Conservation (phyloP, 2,888 invertebrate genomes). For the Fragum whitleyi region DNA sequence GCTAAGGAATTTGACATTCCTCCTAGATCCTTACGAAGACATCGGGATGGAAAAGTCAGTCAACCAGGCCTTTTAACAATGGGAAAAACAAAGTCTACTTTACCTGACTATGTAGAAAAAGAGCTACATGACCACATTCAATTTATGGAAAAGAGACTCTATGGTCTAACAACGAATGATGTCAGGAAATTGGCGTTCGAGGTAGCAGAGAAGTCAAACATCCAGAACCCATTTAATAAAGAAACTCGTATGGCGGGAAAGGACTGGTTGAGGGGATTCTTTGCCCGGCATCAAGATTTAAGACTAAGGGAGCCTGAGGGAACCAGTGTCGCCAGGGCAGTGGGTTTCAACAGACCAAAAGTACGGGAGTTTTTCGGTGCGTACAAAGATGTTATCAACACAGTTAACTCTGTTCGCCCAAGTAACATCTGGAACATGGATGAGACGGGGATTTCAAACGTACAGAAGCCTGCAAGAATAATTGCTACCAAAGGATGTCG, state of each 20-base stretch:
- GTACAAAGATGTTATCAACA: constrained; percentile 15
- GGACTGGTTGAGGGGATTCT: constrained; percentile 6
- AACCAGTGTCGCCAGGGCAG: too few species aligned
- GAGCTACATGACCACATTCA: constrained; percentile 12
- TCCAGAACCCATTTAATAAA: too few species aligned
- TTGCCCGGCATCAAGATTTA: too few species aligned
- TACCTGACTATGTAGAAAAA: constrained; percentile 10
- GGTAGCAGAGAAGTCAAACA: background rate
- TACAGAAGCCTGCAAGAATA: too few species aligned
- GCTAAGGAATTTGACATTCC: too few species aligned
- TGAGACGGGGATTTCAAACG: too few species aligned
- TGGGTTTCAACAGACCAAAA: too few species aligned
- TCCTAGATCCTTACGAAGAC: too few species aligned
- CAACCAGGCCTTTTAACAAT: background rate
- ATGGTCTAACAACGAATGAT: constrained; percentile 8
- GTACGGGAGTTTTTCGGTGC: constrained; percentile 28
- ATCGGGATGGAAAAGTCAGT: too few species aligned
- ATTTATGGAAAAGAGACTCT: constrained; percentile 10
- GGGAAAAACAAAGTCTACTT: background rate
- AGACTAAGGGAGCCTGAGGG: too few species aligned
- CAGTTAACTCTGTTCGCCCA: background rate
- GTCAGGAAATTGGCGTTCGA: constrained; percentile 8
- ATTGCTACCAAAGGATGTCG: too few species aligned
- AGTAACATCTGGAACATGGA: constrained; percentile 44
- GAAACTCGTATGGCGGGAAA: constrained; percentile 4